These are phyloP conservation scores for Muscicapa comitata DNA, from an alignment of 2,797 vertebrate genomes.

Conservation along the genomic window DNA sequence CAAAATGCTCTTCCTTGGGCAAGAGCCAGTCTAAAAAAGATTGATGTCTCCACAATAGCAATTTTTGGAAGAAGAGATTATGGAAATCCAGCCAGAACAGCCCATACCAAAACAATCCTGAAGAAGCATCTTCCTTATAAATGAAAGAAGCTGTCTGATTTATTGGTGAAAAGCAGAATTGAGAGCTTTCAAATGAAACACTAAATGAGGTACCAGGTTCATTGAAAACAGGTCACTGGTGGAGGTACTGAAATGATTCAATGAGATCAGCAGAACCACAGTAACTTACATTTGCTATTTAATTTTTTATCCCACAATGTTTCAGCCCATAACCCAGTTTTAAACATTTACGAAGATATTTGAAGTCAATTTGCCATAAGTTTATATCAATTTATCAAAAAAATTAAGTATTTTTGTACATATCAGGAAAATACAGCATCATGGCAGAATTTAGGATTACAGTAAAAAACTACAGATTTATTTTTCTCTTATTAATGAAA, in stretches of 20 bases:
- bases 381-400: not conserved
- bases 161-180: conserved; percentile 10
- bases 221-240: conserved; percentile 12
- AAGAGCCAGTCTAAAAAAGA: not conserved
- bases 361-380: not conserved
- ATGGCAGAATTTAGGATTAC: not conserved
- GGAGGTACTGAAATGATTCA: not conserved
- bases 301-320: not conserved
- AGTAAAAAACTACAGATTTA: not conserved
- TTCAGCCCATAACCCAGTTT: not conserved
- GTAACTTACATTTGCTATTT: not conserved
- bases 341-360: not conserved
- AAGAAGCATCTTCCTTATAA: conserved; percentile 8
- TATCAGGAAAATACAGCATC: not conserved
- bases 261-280: conserved; percentile 18
- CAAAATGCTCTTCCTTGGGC: not conserved
- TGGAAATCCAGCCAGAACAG: not conserved
- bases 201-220: conserved; percentile 30
- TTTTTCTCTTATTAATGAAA: not conserved
- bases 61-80: not conserved
- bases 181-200: conserved; percentile 29
- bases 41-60: not conserved
- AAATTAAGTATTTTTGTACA: not conserved
- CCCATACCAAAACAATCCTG: not conserved
- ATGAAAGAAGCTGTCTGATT: not conserved